Base-by-base conservation (phyloP, 2,888 invertebrate species). In the Watsonalla cultraria region DNA sequence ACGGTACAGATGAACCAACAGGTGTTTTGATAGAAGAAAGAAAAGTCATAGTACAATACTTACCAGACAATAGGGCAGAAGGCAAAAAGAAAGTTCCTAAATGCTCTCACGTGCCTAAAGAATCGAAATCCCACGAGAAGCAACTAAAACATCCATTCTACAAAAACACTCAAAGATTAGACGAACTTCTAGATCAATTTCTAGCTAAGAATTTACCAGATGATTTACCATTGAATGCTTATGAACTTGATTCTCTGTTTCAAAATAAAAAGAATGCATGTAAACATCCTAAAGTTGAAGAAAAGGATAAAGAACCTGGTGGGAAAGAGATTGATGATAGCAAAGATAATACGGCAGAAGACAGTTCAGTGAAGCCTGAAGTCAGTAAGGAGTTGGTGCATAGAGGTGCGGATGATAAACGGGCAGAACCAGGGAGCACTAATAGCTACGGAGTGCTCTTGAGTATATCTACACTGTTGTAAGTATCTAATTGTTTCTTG, bases 71-170 rank as follows among this genome's bases (percentile, higher is more conserved):
- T 0, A 24, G 1, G 24, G 55, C 52, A 0, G 51, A 48, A 13
- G 14, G 33, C 5, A 72, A 60, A 14, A 68, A 65, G 0, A 71
- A 74, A 42, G 66, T 80, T 0, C 71, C 80, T 0, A 86, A 86
- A 59, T 84, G 83, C 9, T 80, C 82, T 0, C 84, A 87, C 45
- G 53, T 57, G 0, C 76, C 78, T 0, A 77, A 77, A 56, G 78
- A 81, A 0, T 64, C 66, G 0, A 78, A 80, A 47, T 64, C 73
- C 0, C 78, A 83, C 33, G 85, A 86, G 48, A 74, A 75, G 39
- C 66, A 80, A 51, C 49, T 80, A 0, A 84, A 82, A 42, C 81
- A 86, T 63, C 84, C 86, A 0, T 86, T 79, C 49, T 82, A 82
- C 34, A 79, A 86, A 55, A 78, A 84, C 39, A 73, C 78, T 0